phyloP scores from a whole-genome alignment of 1,140 invertebrate species.

The Drosophila nigromelanica region DNA sequence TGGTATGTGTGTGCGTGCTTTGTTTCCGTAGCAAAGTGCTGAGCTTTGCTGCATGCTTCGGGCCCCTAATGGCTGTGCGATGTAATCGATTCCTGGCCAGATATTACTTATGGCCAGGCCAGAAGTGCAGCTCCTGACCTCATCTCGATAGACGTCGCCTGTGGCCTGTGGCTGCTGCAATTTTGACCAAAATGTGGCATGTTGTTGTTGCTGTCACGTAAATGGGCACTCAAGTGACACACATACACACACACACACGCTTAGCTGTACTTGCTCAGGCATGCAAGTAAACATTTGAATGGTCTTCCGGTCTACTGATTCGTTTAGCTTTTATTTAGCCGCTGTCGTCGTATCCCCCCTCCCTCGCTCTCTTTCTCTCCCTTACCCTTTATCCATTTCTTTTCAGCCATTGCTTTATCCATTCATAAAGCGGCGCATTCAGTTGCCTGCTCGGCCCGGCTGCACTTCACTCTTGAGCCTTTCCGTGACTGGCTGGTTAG shows the following conservation, averaged over 20 bases:
- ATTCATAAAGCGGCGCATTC: constrained; percentile 48
- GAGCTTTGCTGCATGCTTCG: constrained; percentile 44
- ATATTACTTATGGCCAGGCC: constrained; percentile 44
- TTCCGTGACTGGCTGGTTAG: constrained; percentile 14
- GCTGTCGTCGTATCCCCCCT: constrained; percentile 30
- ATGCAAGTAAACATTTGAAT: constrained; percentile 65
- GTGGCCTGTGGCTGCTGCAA: constrained; percentile 10
- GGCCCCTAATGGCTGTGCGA: no score
- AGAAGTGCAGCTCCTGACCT: constrained; percentile 47
- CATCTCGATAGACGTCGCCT: constrained; percentile 29
- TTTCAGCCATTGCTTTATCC: constrained; percentile 18
- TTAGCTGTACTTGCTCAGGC: constrained; percentile 22
- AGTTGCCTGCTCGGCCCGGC: constrained; percentile 1
- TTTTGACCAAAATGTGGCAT: constrained; percentile 29
- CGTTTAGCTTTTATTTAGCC: constrained; percentile 65
- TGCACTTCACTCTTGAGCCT: constrained; percentile 41
- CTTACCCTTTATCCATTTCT: neutral
- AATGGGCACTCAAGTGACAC: constrained; percentile 41
- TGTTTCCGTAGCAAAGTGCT: constrained; percentile 75
- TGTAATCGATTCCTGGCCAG: constrained; percentile 70
- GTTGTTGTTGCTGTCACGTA: constrained; percentile 38
- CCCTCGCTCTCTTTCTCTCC: no score
- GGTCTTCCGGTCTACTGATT: constrained; percentile 76
- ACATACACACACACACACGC: constrained; percentile 18
- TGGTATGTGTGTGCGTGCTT: constrained; percentile 9